Percentiles rank a stretch among this genome's conserved stretches.
These are phyloP conservation scores for Micronycteris hirsuta DNA, from an alignment of 2,113 vertebrate genomes.

Conservation along the genomic window DNA sequence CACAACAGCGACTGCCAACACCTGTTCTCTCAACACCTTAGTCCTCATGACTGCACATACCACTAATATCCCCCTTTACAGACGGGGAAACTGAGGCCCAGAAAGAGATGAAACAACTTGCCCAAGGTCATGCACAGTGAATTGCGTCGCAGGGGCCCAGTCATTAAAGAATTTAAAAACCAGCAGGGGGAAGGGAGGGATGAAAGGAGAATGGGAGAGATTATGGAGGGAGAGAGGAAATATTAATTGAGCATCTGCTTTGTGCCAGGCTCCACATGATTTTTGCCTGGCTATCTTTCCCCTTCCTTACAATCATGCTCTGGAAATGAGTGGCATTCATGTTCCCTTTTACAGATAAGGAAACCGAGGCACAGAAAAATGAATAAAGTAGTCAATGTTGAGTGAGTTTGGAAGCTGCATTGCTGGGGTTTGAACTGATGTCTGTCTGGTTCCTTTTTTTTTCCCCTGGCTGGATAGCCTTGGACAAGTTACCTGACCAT, in stretches of 20 bases:
- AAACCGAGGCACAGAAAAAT: neutral
- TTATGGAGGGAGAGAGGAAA: neutral
- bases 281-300: neutral
- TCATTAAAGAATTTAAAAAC: neutral
- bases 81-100: neutral
- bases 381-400: neutral
- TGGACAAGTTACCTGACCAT: neutral
- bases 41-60: neutral
- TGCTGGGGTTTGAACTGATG: neutral
- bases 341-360: neutral
- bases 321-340: neutral
- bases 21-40: neutral
- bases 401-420: neutral
- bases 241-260: neutral
- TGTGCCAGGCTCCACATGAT: neutral
- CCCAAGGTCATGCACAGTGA: neutral
- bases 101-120: neutral
- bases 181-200: neutral
- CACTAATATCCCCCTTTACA: neutral
- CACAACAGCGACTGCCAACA: neutral
- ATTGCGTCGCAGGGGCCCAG: neutral
- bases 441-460: neutral
- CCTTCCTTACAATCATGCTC: neutral
- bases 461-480: neutral
- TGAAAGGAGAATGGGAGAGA: neutral